Percentiles rank a stretch among this genome's conserved stretches.
Conservation (phyloP, 2,113 vertebrate species). For the Aspidoscelis tigris region DNA sequence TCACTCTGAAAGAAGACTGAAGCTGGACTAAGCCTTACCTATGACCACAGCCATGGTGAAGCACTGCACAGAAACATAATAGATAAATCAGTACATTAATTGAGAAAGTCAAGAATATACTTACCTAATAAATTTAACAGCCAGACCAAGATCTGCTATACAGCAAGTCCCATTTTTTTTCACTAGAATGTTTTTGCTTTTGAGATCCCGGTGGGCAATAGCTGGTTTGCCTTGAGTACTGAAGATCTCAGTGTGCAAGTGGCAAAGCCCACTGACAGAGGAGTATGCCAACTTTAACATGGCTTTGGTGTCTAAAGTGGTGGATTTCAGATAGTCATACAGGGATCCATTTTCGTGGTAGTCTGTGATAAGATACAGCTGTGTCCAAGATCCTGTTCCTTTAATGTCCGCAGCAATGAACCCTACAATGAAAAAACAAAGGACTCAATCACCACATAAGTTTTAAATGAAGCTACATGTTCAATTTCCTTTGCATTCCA, state of each 20-base stretch:
- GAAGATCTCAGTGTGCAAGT: slow-evolving; percentile 96
- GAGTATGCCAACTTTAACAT: slow-evolving; percentile 95
- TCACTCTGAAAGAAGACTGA: too few relatives aligned
- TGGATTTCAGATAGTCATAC: slow-evolving; percentile 96
- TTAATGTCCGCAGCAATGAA: slow-evolving; percentile 98
- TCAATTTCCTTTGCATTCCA: slow-evolving; percentile 16
- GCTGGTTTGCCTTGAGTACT: slow-evolving; percentile 97
- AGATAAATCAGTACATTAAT: not conserved
- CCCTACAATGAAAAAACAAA: slow-evolving; percentile 70
- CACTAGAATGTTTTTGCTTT: slow-evolving; percentile 98
- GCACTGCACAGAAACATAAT: too few relatives aligned
- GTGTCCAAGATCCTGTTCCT: slow-evolving; percentile 97
- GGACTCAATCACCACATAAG: not conserved
- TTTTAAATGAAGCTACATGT: not conserved
- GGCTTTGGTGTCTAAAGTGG: slow-evolving; percentile 89
- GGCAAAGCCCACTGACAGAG: slow-evolving; percentile 91
- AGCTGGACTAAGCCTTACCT: too few relatives aligned
- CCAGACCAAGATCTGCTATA: slow-evolving; percentile 94
- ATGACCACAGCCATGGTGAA: too few relatives aligned
- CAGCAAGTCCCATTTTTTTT: slow-evolving; percentile 96
- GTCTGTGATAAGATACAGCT: slow-evolving; percentile 96
- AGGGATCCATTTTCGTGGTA: slow-evolving; percentile 96
- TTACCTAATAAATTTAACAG: slow-evolving; percentile 97
- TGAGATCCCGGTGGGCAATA: slow-evolving; percentile 95
- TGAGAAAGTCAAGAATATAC: slow-evolving; percentile 44